These are phyloP conservation scores for Lithophane semibrunnea DNA, from an alignment of 2,888 invertebrate genomes.

Conservation along the genomic window DNA sequence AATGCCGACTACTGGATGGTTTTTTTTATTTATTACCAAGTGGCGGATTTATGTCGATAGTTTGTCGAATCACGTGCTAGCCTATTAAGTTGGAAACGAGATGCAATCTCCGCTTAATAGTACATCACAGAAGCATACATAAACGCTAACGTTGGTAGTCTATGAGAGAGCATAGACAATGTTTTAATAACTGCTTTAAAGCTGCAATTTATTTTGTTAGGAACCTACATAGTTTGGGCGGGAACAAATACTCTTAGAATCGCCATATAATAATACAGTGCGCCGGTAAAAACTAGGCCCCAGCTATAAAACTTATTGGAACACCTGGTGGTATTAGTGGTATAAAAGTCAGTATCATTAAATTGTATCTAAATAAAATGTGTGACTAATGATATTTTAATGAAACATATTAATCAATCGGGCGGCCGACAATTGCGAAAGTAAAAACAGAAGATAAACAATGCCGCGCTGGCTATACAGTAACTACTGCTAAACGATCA, in stretches of 20 bases:
- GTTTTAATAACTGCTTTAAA: constrained; percentile 16
- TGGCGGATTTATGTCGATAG: constrained; percentile 70
- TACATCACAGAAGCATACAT: constrained; percentile 20
- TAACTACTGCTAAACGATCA: constrained; percentile 51
- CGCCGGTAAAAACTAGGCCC: constrained; percentile 44
- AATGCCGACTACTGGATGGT: constrained; percentile 77
- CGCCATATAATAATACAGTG: constrained; percentile 35
- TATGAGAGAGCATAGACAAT: constrained; percentile 10
- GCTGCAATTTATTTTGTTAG: constrained; percentile 46
- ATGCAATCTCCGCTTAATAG: constrained; percentile 51
- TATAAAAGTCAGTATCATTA: constrained; percentile 51
- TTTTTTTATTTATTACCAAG: constrained; percentile 75
- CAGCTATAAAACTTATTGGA: constrained; percentile 50
- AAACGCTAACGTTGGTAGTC: constrained; percentile 10
- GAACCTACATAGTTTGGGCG: constrained; percentile 38
- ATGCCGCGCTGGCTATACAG: constrained; percentile 45
- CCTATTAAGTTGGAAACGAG: constrained; percentile 54
- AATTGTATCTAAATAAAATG: constrained; percentile 61
- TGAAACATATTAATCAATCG: constrained; percentile 67
- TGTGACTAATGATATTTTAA: constrained; percentile 67
- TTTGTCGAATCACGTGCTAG: constrained; percentile 59
- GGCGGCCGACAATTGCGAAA: constrained; percentile 46
- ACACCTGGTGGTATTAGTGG: constrained; percentile 55
- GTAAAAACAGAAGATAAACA: constrained; percentile 62
- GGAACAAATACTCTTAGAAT: constrained; percentile 29